Conservation (phyloP, 1,140 invertebrate species). For the Paraescarpia echinospica region DNA sequence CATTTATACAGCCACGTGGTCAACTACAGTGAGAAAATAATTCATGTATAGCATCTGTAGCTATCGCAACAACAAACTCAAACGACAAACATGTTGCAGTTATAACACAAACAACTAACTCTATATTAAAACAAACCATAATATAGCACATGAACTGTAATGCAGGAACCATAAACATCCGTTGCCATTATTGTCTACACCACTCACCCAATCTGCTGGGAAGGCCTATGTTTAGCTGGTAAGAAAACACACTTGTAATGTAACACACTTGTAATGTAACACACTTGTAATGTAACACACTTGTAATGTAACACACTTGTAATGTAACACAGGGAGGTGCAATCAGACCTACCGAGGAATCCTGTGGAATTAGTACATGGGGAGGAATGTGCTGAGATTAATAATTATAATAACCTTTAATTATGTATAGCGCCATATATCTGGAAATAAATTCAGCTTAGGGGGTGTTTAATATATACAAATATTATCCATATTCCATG, state of each 20-base stretch:
- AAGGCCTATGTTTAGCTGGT: neutral
- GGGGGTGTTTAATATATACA: no score
- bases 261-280: no score
- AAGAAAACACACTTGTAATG: neutral
- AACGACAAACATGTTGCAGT: neutral
- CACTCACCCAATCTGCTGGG: neutral
- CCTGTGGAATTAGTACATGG: no score
- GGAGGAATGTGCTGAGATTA: no score
- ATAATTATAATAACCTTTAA: no score
- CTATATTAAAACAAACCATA: neutral
- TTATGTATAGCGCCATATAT: no score
- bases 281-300: no score
- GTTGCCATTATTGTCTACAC: neutral
- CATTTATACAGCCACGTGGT: neutral
- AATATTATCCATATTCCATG: no score
- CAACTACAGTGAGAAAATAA: neutral
- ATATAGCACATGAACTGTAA: neutral
- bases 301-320: neutral
- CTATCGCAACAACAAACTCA: neutral
- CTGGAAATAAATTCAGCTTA: no score
- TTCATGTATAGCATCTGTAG: neutral
- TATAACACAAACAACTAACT: neutral
- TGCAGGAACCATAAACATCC: neutral
- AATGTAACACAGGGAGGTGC: no score
- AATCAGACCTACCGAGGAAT: no score